A percentile compares a stretch with the other conserved stretches of the same genome.
phyloP scores from a whole-genome alignment of 2,113 vertebrate genomes.

The Laticauda colubrina region DNA sequence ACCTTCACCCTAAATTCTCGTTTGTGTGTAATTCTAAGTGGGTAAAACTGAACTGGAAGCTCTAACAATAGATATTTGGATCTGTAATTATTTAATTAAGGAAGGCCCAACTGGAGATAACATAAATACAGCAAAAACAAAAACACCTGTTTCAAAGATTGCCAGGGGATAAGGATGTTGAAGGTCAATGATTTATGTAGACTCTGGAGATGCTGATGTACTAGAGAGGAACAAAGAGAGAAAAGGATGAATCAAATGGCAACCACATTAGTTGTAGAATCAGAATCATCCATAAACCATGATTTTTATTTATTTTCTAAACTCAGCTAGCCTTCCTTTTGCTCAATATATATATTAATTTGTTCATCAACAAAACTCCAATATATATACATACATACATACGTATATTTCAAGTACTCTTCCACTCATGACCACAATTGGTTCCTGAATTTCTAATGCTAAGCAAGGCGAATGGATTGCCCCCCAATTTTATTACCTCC shows the following conservation, averaged over 20 bases:
- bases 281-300: no score
- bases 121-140: neutral
- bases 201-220: neutral
- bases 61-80: neutral
- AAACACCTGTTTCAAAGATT: constrained; percentile 6
- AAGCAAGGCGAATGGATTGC: neutral
- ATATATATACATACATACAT: no score
- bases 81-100: neutral
- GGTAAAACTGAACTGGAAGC: neutral
- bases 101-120: neutral
- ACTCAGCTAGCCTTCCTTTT: neutral
- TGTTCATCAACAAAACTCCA: no score
- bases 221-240: constrained; percentile 2
- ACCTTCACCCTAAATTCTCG: neutral
- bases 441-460: neutral
- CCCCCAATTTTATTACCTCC: neutral
- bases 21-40: neutral
- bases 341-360: no score
- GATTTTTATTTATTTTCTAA: neutral
- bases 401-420: neutral
- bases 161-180: neutral
- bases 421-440: neutral
- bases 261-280: neutral
- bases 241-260: neutral
- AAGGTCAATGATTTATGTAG: neutral